Conservation (phyloP, 2,113 vertebrate species). For the Pipra filicauda region DNA sequence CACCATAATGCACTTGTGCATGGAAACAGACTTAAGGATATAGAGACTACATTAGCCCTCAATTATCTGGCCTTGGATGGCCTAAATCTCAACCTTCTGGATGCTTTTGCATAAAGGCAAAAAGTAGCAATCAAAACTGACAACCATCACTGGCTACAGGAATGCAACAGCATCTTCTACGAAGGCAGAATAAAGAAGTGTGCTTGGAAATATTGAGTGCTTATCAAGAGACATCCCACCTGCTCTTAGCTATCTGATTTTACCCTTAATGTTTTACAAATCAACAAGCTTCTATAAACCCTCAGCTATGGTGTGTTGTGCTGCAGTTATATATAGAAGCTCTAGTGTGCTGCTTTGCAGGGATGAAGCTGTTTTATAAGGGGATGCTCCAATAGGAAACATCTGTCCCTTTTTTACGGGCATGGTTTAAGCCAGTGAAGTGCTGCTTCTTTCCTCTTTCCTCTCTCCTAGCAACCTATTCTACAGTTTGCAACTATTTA, state of each 20-base stretch:
- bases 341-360: background rate
- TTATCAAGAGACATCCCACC: background rate
- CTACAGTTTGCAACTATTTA: slow-evolving; percentile 1
- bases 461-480: background rate
- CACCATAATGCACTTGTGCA: background rate
- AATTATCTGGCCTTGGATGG: slow-evolving; percentile 15
- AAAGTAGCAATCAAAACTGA: background rate
- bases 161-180: background rate
- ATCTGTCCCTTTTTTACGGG: slow-evolving; percentile 49
- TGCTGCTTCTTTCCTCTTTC: background rate
- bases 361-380: slow-evolving; percentile 39
- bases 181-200: background rate
- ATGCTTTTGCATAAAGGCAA: slow-evolving; percentile 8
- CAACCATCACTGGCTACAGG: background rate
- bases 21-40: background rate
- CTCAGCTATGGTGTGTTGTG: background rate
- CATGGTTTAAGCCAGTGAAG: slow-evolving; percentile 7
- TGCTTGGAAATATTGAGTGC: background rate
- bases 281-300: background rate
- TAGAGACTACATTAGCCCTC: background rate
- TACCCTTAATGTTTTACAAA: background rate
- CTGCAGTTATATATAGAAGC: background rate
- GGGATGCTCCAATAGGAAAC: slow-evolving; percentile 43
- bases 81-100: slow-evolving; percentile 20
- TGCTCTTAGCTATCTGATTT: background rate